A percentile compares a stretch with the other conserved stretches of the same genome.
Evolutionary conservation across 2,113 vertebrate genomes (phyloP).

Genomic region (Vicugna pacos): DNA sequence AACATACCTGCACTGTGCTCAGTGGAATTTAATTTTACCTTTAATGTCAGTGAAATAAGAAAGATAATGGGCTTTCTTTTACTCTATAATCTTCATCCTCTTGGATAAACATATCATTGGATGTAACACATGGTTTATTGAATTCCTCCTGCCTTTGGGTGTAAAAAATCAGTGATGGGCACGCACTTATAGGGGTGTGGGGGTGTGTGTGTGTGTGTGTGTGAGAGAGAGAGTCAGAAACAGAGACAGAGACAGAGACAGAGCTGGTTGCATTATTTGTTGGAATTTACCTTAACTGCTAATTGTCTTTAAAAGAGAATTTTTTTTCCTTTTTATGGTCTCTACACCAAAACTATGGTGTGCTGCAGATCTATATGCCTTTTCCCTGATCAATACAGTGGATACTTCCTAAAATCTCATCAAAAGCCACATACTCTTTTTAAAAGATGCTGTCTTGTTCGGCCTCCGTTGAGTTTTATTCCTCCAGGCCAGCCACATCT

Average conservation of each 20-base stretch:
- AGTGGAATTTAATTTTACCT: constrained; percentile 48
- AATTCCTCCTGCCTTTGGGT: not conserved
- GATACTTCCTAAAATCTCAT: not conserved
- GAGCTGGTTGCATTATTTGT: not conserved
- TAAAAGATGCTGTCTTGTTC: not conserved
- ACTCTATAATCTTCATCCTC: not conserved
- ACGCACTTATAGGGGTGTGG: not conserved
- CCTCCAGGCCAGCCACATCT: not conserved
- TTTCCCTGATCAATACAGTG: not conserved
- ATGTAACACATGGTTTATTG: not conserved
- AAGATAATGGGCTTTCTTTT: not conserved
- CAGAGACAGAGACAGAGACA: not conserved
- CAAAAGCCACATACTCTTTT: not conserved
- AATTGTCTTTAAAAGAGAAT: not conserved
- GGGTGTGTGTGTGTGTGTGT: not conserved
- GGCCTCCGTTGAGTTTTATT: not conserved
- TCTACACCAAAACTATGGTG: not conserved
- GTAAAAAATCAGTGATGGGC: not conserved
- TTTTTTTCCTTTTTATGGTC: not conserved
- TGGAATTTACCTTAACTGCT: not conserved
- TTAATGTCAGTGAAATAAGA: constrained; percentile 41
- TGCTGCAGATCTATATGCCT: not conserved
- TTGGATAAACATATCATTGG: not conserved
- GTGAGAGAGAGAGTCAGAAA: not conserved
- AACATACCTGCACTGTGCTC: not conserved